phyloP scores from a whole-genome alignment of 2,797 vertebrate genomes.

The Phrynocephalus vlangalii region DNA sequence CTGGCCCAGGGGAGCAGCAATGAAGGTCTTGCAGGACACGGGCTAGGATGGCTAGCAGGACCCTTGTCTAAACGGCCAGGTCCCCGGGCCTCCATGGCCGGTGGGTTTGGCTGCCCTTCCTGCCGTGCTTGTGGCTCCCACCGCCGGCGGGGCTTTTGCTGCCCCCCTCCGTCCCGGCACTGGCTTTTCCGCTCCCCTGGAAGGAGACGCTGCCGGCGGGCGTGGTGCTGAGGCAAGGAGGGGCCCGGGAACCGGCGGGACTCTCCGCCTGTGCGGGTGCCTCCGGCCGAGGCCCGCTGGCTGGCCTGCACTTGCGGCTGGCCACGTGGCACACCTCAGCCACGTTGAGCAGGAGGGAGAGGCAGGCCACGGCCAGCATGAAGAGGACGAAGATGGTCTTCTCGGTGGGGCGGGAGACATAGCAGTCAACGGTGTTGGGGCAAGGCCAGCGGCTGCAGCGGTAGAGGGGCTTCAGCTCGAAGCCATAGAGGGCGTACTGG shows the following conservation, averaged over 20 bases:
- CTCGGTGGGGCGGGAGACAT: slow-evolving; percentile 90
- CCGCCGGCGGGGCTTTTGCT: not conserved
- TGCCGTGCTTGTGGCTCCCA: not conserved
- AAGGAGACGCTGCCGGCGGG: slow-evolving; percentile 62
- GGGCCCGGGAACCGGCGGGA: slow-evolving; percentile 62
- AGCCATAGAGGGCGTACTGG: slow-evolving; percentile 89
- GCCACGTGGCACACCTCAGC: slow-evolving; percentile 90
- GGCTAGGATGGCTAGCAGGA: too few species aligned
- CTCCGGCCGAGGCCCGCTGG: slow-evolving; percentile 45
- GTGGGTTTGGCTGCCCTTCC: not conserved
- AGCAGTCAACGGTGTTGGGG: slow-evolving; percentile 90
- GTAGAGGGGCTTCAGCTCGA: slow-evolving; percentile 89
- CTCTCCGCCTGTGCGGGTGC: slow-evolving; percentile 75
- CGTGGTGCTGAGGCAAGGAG: not conserved
- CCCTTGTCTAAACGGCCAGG: not conserved
- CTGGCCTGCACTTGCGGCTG: slow-evolving; percentile 83
- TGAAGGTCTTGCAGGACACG: not conserved
- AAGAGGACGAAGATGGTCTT: slow-evolving; percentile 92
- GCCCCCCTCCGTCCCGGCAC: not conserved
- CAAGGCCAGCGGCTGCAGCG: slow-evolving; percentile 88
- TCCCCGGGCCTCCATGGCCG: not conserved
- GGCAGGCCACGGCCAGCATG: slow-evolving; percentile 86
- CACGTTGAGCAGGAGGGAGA: slow-evolving; percentile 89
- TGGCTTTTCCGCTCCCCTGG: slow-evolving; percentile 70
- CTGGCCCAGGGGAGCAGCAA: too few species aligned